These are phyloP conservation scores for Drosophila setosimentum DNA, from an alignment of 2,888 invertebrate species.

Conservation along the genomic window DNA sequence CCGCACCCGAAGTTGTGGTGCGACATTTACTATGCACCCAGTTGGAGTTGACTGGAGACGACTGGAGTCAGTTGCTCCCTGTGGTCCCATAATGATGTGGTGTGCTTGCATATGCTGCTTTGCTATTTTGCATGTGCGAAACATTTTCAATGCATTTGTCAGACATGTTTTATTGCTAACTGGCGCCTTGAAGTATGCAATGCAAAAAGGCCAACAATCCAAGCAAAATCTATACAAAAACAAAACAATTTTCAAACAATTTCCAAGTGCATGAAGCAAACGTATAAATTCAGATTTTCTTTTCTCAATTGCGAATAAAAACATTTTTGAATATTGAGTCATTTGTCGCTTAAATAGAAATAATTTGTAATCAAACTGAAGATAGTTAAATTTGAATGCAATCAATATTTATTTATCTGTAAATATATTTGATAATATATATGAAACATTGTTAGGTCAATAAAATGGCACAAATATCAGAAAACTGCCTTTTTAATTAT, in stretches of 20 bases:
- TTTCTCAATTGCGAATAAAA: too few relatives aligned
- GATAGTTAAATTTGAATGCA: not conserved
- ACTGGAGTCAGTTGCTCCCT: constrained; percentile 70
- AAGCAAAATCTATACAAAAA: constrained; percentile 2
- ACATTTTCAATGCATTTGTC: constrained; percentile 38
- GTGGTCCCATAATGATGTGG: constrained; percentile 83
- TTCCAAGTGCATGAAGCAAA: not conserved
- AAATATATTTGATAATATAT: not conserved
- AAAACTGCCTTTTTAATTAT: not conserved
- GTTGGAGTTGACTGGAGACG: constrained; percentile 24
- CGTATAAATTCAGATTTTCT: not conserved
- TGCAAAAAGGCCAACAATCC: constrained; percentile 18
- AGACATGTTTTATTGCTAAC: constrained; percentile 40
- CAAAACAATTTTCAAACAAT: constrained; percentile 3
- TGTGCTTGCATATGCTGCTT: constrained; percentile 55
- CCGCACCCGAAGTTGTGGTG: constrained; percentile 42
- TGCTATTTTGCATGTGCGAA: constrained; percentile 51
- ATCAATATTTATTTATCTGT: not conserved
- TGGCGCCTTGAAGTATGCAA: constrained; percentile 44
- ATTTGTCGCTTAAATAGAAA: not conserved
- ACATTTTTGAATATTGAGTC: not conserved
- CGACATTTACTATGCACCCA: constrained; percentile 53
- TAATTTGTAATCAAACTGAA: not conserved
- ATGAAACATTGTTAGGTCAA: not conserved
- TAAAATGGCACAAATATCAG: not conserved